Base-by-base conservation (phyloP, 1,140 invertebrate genomes). In the Copidosoma floridanum region DNA sequence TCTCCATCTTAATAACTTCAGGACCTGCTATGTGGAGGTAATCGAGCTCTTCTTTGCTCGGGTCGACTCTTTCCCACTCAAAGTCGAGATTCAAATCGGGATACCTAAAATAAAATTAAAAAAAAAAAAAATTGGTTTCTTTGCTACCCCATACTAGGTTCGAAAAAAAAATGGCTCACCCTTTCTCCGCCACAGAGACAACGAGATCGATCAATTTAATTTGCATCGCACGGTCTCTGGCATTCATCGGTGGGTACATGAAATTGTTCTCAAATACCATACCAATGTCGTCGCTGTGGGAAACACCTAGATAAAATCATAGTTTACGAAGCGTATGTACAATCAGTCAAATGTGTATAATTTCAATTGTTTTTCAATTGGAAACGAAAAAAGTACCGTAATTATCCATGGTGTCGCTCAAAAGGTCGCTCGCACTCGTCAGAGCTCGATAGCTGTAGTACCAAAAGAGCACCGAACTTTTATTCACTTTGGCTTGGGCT, bases 401-500 rank as follows among this genome's bases (percentile, higher is more conserved):
- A 56, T 82, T 70, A 3, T 77, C 62, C 0, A 74, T 68, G 11
- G 74, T 77, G 8, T 67, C 51, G 1, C 71, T 76, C 65, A 82
- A 71, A 7, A 68, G 3, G 24, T 80, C 65, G 3, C 79, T 78
- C 3, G 81, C 65, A 64, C 83, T 84, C 40, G 73, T 61, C 18
- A 73, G 67, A 6, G 79, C 82, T 10, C 76, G 70, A 65, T 83
- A 85, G 2, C 75, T 67, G 65, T 83, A 86, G 11, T 77, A 65
- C 66, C 85, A 86, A 65, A 82, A 70, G 67, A 82, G 83, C 2
- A 85, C 79, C 0, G 85, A 82, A 32, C 83, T 79, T 8, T 78
- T 77, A 8, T 76, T 77, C 6, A 68, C 66, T 20, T 66, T 58
- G 0, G 83, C 79, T 71, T 85, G 83, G 6, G 82, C 47, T 60